Evolutionary conservation across 2,888 invertebrate species (phyloP).

Genomic region (Sarcophaga carnaria): DNA sequence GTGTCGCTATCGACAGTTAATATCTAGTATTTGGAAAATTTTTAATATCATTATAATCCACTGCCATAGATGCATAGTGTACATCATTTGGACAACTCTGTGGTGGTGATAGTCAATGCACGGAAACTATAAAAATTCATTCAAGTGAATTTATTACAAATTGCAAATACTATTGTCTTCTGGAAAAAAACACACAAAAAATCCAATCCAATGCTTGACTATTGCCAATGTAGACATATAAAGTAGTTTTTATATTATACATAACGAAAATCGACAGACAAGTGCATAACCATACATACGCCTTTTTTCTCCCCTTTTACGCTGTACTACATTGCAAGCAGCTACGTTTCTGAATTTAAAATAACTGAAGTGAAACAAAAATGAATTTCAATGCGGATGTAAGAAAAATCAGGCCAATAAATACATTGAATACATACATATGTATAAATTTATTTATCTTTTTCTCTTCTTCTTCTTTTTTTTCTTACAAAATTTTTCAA

Average conservation of each 20-base stretch:
- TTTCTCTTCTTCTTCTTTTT: not conserved
- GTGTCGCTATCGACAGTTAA: too few relatives aligned
- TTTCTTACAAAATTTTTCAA: too few relatives aligned
- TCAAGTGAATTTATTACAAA: constrained; percentile 59
- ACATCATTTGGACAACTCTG: constrained; percentile 8
- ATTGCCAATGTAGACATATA: constrained; percentile 9
- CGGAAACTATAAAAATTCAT: constrained; percentile 55
- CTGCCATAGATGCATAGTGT: not conserved
- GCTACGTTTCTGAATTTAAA: not conserved
- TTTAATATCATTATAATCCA: too few relatives aligned
- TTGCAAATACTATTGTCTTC: constrained; percentile 51
- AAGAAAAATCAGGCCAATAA: constrained; percentile 42
- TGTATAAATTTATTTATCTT: not conserved
- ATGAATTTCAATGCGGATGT: constrained; percentile 45
- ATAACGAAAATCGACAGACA: not conserved
- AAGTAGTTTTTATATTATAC: not conserved
- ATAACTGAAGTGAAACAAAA: constrained; percentile 23
- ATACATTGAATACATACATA: constrained; percentile 9
- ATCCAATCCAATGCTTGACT: not conserved
- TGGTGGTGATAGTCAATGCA: constrained; percentile 1
- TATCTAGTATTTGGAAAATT: too few relatives aligned
- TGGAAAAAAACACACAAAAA: not conserved
- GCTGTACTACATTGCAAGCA: too few relatives aligned
- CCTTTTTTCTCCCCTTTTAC: too few relatives aligned
- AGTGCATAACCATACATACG: not conserved